phyloP scores from a whole-genome alignment of 2,797 vertebrate genomes.

The Sebastes umbrosus region DNA sequence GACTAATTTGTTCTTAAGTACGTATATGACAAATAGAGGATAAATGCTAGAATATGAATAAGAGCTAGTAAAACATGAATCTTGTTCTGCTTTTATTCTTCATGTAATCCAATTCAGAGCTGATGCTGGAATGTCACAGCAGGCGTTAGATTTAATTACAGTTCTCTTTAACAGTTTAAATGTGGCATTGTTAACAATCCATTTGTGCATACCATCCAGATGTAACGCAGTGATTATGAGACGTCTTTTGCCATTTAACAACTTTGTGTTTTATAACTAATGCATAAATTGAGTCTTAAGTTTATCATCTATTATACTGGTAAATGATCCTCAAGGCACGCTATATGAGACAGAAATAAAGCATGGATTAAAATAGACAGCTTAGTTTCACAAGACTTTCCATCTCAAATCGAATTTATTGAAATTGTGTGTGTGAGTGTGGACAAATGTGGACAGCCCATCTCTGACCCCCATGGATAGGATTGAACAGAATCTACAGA shows the following conservation, averaged over 20 bases:
- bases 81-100: conserved; percentile 14
- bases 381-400: neutral
- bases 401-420: neutral
- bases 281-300: neutral
- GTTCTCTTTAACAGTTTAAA: conserved; percentile 33
- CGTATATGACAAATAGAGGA: neutral
- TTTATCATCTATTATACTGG: neutral
- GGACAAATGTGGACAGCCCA: neutral
- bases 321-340: neutral
- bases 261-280: neutral
- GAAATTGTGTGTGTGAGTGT: neutral
- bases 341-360: neutral
- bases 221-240: conserved; percentile 15
- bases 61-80: conserved; percentile 24
- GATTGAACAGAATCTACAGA: neutral
- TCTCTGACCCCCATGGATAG: neutral
- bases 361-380: neutral
- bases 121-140: conserved; percentile 35
- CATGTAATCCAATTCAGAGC: conserved; percentile 32
- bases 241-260: neutral
- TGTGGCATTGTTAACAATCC: conserved; percentile 26
- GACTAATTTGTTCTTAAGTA: neutral
- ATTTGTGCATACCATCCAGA: conserved; percentile 14
- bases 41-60: neutral
- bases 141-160: conserved; percentile 46